phyloP scores from a whole-genome alignment of 2,113 vertebrate genomes.

The Brachyhypopomus occidentalis region DNA sequence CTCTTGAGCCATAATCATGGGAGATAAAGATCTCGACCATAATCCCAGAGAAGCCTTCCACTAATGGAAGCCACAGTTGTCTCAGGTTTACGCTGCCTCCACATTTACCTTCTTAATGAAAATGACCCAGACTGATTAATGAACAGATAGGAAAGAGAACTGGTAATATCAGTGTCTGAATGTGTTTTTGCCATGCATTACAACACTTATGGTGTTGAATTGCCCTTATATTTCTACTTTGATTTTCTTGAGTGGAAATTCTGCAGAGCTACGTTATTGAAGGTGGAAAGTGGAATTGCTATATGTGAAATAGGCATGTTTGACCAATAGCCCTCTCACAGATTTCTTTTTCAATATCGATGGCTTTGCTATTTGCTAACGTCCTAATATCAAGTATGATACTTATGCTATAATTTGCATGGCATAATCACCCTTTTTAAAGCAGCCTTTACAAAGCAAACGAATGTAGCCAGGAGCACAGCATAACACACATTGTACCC shows the following conservation, averaged over 20 bases:
- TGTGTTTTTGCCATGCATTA: background rate
- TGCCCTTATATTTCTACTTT: background rate
- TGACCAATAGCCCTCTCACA: background rate
- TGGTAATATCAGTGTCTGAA: background rate
- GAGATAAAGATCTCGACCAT: conserved; percentile 15
- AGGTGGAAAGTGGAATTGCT: background rate
- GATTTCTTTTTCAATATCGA: background rate
- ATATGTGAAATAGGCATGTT: background rate
- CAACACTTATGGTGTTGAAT: background rate
- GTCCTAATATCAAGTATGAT: background rate
- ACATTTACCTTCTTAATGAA: conserved; percentile 10
- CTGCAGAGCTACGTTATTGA: background rate
- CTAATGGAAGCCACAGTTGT: conserved; percentile 16
- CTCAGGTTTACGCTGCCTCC: background rate
- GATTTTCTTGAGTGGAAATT: background rate
- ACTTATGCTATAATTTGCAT: conserved; percentile 1
- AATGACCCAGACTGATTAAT: conserved; percentile 1
- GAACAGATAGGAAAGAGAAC: background rate
- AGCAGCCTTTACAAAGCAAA: background rate
- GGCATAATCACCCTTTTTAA: background rate
- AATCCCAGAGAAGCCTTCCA: background rate
- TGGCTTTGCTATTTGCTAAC: background rate
- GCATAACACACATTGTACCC: background rate
- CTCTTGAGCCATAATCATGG: background rate
- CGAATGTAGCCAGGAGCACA: background rate